Evolutionary conservation across 2,113 vertebrate genomes (phyloP).

Genomic region (Vidua macroura): DNA sequence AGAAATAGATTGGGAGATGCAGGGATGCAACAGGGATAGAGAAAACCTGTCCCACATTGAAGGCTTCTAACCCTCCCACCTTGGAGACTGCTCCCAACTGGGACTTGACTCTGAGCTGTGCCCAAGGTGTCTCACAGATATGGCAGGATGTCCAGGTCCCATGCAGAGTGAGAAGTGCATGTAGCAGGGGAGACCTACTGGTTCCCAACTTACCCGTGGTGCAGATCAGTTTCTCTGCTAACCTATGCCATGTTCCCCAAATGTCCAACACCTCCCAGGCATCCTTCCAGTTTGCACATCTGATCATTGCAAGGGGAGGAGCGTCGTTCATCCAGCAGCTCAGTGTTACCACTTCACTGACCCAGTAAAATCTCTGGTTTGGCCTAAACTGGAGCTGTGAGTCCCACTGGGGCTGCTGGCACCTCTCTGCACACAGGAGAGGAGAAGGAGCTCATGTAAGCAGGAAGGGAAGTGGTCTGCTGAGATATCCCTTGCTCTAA

Average conservation of each 20-base stretch:
- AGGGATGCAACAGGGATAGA: neutral
- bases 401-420: neutral
- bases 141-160: rapidly evolving
- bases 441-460: neutral
- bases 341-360: neutral
- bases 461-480: neutral
- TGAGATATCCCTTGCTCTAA: neutral
- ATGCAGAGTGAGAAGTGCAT: rapidly evolving
- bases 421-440: neutral
- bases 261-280: neutral
- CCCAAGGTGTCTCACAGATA: neutral
- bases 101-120: neutral
- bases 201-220: neutral
- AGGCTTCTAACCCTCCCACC: neutral
- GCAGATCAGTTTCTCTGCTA: neutral
- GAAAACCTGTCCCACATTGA: neutral
- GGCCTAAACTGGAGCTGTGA: neutral
- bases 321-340: rapidly evolving
- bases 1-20: neutral
- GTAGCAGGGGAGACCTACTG: neutral
- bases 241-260: rapidly evolving
- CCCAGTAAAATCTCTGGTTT: rapidly evolving
- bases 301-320: neutral
- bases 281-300: neutral
- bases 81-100: neutral